phyloP scores from a whole-genome alignment of 2,888 invertebrate genomes.

The Apamea epomidion region DNA sequence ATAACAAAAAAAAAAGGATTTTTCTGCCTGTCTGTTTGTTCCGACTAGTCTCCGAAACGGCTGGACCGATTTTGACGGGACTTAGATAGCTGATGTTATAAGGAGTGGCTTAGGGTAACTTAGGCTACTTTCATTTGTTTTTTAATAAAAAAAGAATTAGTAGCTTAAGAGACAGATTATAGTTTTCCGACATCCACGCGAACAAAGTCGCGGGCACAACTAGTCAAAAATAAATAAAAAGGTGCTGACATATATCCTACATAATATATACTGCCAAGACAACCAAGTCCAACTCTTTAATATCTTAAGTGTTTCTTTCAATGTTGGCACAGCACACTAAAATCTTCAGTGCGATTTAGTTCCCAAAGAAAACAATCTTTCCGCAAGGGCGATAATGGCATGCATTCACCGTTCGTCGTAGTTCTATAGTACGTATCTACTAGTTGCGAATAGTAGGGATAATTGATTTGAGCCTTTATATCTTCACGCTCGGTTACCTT shows the following conservation, averaged over 20 bases:
- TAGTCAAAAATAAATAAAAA: constrained; percentile 2
- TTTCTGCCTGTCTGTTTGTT: neutral
- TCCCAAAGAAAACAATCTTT: neutral
- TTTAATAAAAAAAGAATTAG: neutral
- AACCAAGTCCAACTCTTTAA: neutral
- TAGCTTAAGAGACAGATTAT: neutral
- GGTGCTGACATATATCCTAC: constrained; percentile 16
- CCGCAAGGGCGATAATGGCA: constrained; percentile 24
- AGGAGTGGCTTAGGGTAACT: no score
- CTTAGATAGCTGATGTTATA: no score
- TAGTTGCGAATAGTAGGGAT: constrained; percentile 13
- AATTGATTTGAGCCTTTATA: constrained; percentile 59
- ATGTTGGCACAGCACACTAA: neutral
- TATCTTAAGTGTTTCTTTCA: constrained; percentile 9
- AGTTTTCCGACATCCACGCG: neutral
- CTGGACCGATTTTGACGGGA: neutral
- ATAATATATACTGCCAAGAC: neutral
- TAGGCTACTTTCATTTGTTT: no score
- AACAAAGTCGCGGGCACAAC: neutral
- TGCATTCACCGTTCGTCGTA: neutral
- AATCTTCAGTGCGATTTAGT: neutral
- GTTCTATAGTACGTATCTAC: neutral
- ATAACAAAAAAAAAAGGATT: neutral
- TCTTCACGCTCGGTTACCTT: constrained; percentile 59
- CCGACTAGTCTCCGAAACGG: neutral